phyloP scores from a whole-genome alignment of 2,113 vertebrate genomes.

The Echinops telfairi region DNA sequence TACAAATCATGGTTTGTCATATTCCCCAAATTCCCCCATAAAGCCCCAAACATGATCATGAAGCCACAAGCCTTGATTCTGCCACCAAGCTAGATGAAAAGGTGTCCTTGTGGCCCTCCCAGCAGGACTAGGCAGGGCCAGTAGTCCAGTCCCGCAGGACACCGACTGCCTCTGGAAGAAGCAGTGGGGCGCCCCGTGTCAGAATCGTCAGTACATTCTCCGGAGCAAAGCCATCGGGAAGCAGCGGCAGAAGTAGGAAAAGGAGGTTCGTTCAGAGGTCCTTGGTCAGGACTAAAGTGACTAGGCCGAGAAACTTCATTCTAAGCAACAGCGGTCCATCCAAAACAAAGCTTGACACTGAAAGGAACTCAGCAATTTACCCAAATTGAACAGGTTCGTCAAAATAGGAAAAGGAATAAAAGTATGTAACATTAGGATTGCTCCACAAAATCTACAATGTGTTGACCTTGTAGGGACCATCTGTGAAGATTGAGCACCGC shows the following conservation, averaged over 20 bases:
- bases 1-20: neutral
- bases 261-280: neutral
- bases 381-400: neutral
- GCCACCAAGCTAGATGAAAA: neutral
- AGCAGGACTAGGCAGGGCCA: too few relatives aligned
- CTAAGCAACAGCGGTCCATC: neutral
- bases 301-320: neutral
- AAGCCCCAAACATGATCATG: neutral
- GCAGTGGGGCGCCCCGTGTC: neutral
- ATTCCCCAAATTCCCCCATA: neutral
- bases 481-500: neutral
- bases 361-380: neutral
- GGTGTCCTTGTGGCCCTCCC: too few relatives aligned
- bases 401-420: neutral
- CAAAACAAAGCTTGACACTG: neutral
- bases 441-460: neutral
- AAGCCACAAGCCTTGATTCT: slow-evolving; percentile 1
- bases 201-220: neutral
- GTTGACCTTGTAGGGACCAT: neutral
- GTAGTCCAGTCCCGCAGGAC: neutral
- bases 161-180: neutral
- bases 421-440: neutral
- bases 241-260: neutral
- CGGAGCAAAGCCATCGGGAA: neutral
- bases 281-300: neutral